Evolutionary conservation across 2,113 vertebrate species (phyloP).

Genomic region (Chlorodrepanis virens): DNA sequence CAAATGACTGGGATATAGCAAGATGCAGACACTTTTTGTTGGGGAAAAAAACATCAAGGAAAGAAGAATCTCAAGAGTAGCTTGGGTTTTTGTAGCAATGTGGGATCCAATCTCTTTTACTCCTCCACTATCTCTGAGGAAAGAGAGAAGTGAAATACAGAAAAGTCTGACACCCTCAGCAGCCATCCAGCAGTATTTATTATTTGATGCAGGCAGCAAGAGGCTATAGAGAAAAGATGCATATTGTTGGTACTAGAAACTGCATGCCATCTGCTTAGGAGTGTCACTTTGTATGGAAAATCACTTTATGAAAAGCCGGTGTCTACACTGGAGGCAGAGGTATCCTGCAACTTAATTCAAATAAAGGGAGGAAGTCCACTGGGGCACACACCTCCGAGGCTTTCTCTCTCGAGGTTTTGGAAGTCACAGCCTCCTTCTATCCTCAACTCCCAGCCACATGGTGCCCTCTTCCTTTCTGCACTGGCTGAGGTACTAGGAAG

Average conservation of each 20-base stretch:
- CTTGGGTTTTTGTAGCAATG: neutral
- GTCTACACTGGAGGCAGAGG: neutral
- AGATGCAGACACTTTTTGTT: neutral
- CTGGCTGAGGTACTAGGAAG: neutral
- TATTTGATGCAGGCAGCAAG: neutral
- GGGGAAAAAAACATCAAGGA: neutral
- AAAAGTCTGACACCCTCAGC: neutral
- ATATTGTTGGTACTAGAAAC: neutral
- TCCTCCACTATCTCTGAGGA: neutral
- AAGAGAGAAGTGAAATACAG: neutral
- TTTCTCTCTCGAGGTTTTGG: neutral
- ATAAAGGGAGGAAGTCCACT: neutral
- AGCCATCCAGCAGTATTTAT: neutral
- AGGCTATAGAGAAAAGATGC: neutral
- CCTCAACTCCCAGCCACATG: neutral
- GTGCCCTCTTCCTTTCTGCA: neutral
- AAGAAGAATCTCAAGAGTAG: neutral
- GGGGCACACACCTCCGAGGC: rapidly evolving
- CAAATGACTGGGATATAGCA: neutral
- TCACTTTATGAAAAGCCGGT: neutral
- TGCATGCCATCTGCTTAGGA: neutral
- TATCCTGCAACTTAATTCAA: neutral
- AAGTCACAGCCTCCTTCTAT: neutral
- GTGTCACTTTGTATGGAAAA: neutral
- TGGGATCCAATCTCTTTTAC: neutral